A percentile compares a stretch with the other conserved stretches of the same genome.
Evolutionary conservation across 23 tunicate genomes (phyloP).

Genomic region (Phallusia fumigata): DNA sequence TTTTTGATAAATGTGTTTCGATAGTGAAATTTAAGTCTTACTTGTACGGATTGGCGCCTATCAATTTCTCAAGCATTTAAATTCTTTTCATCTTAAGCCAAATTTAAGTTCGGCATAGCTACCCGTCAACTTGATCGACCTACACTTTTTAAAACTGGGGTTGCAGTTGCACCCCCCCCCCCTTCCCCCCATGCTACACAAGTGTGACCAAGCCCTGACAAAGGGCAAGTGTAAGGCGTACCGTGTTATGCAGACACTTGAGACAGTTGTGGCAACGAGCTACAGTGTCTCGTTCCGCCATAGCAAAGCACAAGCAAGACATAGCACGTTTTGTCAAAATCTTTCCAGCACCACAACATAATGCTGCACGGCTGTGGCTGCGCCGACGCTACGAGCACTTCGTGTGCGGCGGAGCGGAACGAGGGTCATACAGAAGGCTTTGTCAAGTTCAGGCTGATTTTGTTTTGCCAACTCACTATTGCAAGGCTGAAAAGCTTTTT

Average conservation of each 20-base stretch:
- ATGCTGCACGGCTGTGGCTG: background rate
- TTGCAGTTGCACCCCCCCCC: too few species aligned
- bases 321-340: background rate
- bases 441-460: background rate
- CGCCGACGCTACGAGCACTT: background rate
- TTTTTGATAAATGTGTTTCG: too few species aligned
- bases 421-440: background rate
- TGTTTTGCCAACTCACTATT: slow-evolving; percentile 1
- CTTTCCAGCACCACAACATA: background rate
- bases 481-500: background rate
- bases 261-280: slow-evolving; percentile 6
- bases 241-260: background rate
- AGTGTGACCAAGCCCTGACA: background rate
- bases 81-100: too few species aligned
- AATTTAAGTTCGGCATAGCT: too few species aligned
- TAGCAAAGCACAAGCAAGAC: background rate
- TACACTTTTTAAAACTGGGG: too few species aligned
- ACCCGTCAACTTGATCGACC: too few species aligned
- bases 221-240: background rate
- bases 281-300: background rate
- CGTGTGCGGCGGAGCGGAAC: background rate
- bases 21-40: too few species aligned
- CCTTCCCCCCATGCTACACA: too few species aligned
- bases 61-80: too few species aligned
- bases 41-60: too few species aligned